These are phyloP conservation scores for Nansenia antarctica DNA, from an alignment of 2,113 vertebrate genomes.

Conservation along the genomic window DNA sequence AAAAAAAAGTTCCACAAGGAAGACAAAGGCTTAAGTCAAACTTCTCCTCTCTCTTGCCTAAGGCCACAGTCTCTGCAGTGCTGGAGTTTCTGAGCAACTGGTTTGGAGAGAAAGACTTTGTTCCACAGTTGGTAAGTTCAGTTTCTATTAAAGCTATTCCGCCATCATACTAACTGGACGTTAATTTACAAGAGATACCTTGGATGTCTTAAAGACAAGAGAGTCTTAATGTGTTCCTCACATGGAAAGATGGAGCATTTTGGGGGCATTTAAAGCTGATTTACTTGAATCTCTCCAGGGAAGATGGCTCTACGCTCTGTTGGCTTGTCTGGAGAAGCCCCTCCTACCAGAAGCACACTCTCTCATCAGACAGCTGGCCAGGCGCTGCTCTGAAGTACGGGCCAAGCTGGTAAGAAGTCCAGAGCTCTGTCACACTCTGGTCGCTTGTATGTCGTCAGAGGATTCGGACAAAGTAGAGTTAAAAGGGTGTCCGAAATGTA, in stretches of 20 bases:
- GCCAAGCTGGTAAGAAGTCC: slow-evolving; percentile 80
- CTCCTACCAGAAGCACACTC: slow-evolving; percentile 95
- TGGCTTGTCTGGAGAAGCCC: slow-evolving; percentile 95
- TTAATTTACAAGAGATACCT: too few relatives aligned
- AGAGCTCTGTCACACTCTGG: too few relatives aligned
- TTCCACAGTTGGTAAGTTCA: slow-evolving; percentile 88
- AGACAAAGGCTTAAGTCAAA: too few relatives aligned
- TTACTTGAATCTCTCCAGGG: slow-evolving; percentile 72
- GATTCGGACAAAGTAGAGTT: background rate
- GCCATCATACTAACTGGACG: too few relatives aligned
- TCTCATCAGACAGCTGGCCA: slow-evolving; percentile 92
- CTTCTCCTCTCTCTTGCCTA: slow-evolving; percentile 23
- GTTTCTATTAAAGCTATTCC: background rate
- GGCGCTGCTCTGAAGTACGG: slow-evolving; percentile 89
- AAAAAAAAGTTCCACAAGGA: too few relatives aligned
- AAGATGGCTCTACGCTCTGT: slow-evolving; percentile 89
- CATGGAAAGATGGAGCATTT: background rate
- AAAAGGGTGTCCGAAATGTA: too few relatives aligned
- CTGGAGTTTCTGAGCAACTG: slow-evolving; percentile 89
- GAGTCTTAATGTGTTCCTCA: too few relatives aligned
- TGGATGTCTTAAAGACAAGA: too few relatives aligned
- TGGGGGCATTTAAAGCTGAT: background rate
- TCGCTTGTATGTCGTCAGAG: background rate
- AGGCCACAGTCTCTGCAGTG: slow-evolving; percentile 88
- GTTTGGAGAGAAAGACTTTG: slow-evolving; percentile 91